These are phyloP conservation scores for Chanos chanos DNA, from an alignment of 2,797 vertebrate species.

Conservation along the genomic window DNA sequence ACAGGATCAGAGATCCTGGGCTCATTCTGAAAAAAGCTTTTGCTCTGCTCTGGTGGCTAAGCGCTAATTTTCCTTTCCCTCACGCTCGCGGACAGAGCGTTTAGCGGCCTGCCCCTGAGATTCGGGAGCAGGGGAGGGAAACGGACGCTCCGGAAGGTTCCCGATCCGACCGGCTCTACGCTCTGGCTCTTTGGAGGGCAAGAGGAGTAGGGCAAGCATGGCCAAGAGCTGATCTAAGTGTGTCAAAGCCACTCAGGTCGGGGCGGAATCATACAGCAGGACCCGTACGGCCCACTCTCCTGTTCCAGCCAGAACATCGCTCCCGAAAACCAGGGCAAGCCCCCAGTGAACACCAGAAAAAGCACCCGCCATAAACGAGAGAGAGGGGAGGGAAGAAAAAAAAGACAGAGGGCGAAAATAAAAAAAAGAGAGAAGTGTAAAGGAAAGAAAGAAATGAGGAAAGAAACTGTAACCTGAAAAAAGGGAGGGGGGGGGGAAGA, in stretches of 20 bases:
- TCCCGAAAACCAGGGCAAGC: slow-evolving; percentile 78
- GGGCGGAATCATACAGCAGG: slow-evolving; percentile 61
- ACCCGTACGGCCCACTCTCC: slow-evolving; percentile 59
- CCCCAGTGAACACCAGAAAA: slow-evolving; percentile 73
- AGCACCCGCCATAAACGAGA: slow-evolving; percentile 57
- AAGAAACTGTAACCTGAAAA: not conserved
- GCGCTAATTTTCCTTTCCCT: too few species aligned
- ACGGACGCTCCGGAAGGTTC: too few species aligned
- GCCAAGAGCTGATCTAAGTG: slow-evolving; percentile 54
- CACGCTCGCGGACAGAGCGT: too few species aligned
- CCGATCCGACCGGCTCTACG: too few species aligned
- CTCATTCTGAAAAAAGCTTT: too few species aligned
- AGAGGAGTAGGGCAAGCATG: slow-evolving; percentile 21
- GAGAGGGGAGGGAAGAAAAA: slow-evolving; percentile 26
- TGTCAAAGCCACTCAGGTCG: slow-evolving; percentile 68
- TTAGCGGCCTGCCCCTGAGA: too few species aligned
- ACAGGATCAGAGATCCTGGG: slow-evolving; percentile 57
- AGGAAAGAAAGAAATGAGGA: slow-evolving; percentile 8
- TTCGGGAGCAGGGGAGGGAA: too few species aligned
- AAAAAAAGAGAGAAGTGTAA: slow-evolving; percentile 59
- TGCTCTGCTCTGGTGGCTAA: too few species aligned
- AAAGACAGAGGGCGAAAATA: slow-evolving; percentile 60
- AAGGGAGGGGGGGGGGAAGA: too few species aligned
- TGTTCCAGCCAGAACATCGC: slow-evolving; percentile 61
- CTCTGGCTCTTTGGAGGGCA: not conserved